phyloP scores from a whole-genome alignment of 2,113 vertebrate species.

The Setophaga coronata region DNA sequence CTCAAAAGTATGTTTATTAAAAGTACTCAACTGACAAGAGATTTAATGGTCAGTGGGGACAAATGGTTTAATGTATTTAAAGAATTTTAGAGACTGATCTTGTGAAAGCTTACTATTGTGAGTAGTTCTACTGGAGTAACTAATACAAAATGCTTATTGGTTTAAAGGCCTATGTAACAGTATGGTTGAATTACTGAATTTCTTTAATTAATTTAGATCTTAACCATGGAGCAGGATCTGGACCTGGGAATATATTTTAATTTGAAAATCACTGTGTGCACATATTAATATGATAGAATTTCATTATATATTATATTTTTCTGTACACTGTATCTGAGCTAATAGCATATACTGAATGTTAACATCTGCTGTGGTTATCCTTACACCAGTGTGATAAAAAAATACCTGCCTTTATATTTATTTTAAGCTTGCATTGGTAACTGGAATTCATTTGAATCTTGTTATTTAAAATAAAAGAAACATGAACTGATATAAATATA shows the following conservation, averaged over 20 bases:
- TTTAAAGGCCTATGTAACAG: background rate
- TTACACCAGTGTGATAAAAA: background rate
- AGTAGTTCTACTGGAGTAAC: background rate
- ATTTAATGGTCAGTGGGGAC: constrained; percentile 21
- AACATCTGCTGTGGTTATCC: background rate
- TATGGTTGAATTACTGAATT: background rate
- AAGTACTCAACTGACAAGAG: constrained; percentile 30
- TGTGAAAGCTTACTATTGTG: background rate
- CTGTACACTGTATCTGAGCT: background rate
- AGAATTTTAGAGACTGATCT: constrained; percentile 32
- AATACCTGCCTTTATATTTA: background rate
- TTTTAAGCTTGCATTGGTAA: background rate
- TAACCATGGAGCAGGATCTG: background rate
- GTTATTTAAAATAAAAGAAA: background rate
- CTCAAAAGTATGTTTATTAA: constrained; percentile 53
- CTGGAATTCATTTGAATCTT: background rate
- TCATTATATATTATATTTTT: background rate
- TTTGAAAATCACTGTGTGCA: background rate
- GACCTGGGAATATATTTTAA: background rate
- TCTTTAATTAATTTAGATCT: background rate
- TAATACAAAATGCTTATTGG: background rate
- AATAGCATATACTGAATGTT: background rate
- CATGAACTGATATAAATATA: background rate
- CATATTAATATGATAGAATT: background rate
- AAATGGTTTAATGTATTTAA: constrained; percentile 48